phyloP scores from a whole-genome alignment of 2,113 vertebrate genomes.

The Grus americana region DNA sequence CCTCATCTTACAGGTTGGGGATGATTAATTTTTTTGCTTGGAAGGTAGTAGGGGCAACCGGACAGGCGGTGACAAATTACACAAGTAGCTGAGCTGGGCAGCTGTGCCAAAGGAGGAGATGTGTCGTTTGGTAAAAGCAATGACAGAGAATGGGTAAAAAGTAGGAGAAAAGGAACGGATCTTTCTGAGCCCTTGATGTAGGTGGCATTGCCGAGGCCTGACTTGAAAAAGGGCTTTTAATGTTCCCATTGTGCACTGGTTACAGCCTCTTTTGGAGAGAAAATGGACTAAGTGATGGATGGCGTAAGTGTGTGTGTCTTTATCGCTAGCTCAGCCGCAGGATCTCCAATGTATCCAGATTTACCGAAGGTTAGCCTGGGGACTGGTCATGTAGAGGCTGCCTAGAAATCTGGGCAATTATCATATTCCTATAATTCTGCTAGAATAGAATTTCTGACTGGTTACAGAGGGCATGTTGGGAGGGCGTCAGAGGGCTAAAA shows the following conservation, averaged over 20 bases:
- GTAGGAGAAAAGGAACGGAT: background rate
- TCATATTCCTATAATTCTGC: background rate
- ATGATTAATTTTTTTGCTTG: background rate
- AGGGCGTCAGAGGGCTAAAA: background rate
- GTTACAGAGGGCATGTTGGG: background rate
- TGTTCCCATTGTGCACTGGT: background rate
- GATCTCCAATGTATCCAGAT: background rate
- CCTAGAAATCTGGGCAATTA: background rate
- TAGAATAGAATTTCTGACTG: background rate
- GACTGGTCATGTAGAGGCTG: background rate
- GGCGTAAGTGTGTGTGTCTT: background rate
- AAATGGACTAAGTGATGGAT: background rate
- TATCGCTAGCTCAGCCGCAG: background rate
- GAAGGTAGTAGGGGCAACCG: background rate
- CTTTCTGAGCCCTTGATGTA: background rate
- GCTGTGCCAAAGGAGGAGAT: background rate
- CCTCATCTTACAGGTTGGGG: conserved; percentile 27
- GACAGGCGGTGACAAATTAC: background rate
- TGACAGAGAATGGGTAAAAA: background rate
- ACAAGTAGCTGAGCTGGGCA: background rate
- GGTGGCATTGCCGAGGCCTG: background rate
- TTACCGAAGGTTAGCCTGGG: background rate
- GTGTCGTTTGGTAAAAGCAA: background rate
- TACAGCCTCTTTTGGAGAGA: background rate
- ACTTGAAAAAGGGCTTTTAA: background rate